These are phyloP conservation scores for Phrynosoma blainvillii DNA, from an alignment of 2,113 vertebrate species.

Conservation along the genomic window DNA sequence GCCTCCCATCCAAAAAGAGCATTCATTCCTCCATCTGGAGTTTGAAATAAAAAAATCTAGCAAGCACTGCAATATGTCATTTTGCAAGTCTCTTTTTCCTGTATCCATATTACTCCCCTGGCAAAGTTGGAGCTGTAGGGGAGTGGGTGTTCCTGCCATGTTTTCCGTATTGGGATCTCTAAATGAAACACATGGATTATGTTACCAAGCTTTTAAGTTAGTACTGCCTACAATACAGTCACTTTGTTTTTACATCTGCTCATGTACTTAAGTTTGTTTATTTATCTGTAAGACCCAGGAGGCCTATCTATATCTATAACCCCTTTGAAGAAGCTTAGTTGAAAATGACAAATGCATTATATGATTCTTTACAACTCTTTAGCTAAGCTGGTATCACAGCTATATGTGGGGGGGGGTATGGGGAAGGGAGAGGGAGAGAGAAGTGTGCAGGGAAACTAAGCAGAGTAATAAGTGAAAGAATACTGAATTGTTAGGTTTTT, in stretches of 20 bases:
- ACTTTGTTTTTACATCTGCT: conserved; percentile 36
- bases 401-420: background rate
- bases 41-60: background rate
- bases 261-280: conserved; percentile 21
- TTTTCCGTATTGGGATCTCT: background rate
- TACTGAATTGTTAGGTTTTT: conserved; percentile 46
- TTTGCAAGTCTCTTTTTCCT: background rate
- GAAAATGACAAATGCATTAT: conserved; percentile 18
- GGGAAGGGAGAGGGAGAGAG: background rate
- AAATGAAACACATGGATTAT: conserved; percentile 7
- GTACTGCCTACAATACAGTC: conserved; percentile 52
- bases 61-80: background rate
- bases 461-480: conserved; percentile 57
- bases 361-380: conserved; percentile 33
- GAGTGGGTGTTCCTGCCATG: background rate
- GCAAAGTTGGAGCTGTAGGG: background rate
- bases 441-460: conserved; percentile 25
- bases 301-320: conserved; percentile 22
- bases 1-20: background rate
- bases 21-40: background rate
- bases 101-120: background rate
- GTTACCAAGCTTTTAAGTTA: conserved; percentile 49
- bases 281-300: conserved; percentile 52
- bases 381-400: conserved; percentile 55
- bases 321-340: conserved; percentile 39